phyloP scores from a whole-genome alignment of 2,113 vertebrate genomes.

The Oenanthe oenanthe region DNA sequence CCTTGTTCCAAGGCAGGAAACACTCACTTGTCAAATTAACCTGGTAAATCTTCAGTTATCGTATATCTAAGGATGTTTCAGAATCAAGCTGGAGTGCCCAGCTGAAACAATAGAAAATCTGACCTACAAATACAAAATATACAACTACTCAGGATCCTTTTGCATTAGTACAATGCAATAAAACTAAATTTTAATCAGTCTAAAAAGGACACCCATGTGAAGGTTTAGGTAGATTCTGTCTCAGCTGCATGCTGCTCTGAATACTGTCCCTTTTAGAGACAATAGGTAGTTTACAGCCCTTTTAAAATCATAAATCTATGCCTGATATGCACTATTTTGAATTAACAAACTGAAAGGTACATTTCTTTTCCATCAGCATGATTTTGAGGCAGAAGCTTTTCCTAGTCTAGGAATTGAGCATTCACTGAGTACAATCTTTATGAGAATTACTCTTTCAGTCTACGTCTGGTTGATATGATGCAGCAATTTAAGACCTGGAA shows the following conservation, averaged over 20 bases:
- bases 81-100: background rate
- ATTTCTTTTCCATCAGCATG: background rate
- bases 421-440: background rate
- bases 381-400: background rate
- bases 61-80: background rate
- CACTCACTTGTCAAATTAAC: background rate
- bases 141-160: accelerated
- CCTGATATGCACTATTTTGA: background rate
- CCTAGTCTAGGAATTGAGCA: background rate
- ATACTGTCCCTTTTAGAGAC: background rate
- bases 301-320: background rate
- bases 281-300: background rate
- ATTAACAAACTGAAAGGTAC: background rate
- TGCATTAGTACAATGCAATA: background rate
- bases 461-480: background rate
- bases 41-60: background rate
- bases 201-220: background rate
- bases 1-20: background rate
- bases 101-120: background rate
- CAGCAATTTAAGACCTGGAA: background rate
- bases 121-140: background rate
- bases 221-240: background rate
- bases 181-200: background rate
- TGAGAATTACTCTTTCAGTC: background rate
- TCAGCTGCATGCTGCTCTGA: background rate